A percentile compares a stretch with the other conserved stretches of the same genome.
phyloP scores from a whole-genome alignment of 1,140 invertebrate species.

The Brachionus paranguensis region DNA sequence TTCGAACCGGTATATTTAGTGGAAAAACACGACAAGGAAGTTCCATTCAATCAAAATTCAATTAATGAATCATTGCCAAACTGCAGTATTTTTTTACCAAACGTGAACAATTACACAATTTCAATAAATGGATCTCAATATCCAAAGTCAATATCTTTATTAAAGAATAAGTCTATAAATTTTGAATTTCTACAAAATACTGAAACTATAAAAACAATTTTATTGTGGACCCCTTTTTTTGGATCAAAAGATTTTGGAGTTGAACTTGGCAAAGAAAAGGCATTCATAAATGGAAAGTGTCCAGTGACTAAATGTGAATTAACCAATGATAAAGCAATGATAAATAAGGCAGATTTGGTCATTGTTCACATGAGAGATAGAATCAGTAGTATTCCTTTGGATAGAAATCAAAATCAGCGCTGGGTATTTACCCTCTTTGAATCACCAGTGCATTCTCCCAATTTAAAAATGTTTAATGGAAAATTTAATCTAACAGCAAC shows the following conservation, averaged over 20 bases:
- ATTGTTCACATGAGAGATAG: conserved; percentile 21
- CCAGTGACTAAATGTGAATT: conserved; percentile 16
- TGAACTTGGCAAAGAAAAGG: not conserved
- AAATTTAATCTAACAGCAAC: conserved; percentile 4
- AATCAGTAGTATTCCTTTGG: not conserved
- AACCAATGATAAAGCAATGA: not conserved
- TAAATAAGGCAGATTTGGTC: not conserved
- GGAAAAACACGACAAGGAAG: not conserved
- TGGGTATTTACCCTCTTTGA: conserved; percentile 21
- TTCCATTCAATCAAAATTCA: not conserved
- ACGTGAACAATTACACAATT: not conserved
- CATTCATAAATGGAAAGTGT: not conserved
- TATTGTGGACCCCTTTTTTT: conserved; percentile 15
- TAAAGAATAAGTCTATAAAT: not conserved
- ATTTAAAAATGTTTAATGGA: not conserved
- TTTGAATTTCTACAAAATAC: conserved; percentile 2
- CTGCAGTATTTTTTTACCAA: not conserved
- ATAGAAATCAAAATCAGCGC: not conserved
- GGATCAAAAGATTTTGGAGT: not conserved
- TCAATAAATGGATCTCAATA: not conserved
- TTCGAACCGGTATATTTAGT: not conserved
- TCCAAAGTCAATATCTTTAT: not conserved
- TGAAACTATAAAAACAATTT: not conserved
- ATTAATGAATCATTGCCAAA: not conserved
- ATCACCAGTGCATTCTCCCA: not conserved